Evolutionary conservation across 1,140 invertebrate species (phyloP).

Genomic region (Theocolax elegans): DNA sequence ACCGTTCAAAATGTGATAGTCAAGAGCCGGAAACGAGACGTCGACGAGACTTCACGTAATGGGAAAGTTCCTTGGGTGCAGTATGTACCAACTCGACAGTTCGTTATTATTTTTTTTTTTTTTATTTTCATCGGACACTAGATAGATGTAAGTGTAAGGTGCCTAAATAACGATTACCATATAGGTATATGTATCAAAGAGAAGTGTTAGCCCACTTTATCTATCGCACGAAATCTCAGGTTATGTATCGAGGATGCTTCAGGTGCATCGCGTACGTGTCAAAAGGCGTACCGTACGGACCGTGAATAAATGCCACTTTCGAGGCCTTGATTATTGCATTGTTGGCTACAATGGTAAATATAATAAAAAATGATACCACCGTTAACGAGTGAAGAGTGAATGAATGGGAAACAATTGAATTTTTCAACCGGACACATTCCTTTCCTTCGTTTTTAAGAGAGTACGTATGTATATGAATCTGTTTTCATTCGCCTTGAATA

Average conservation of each 20-base stretch:
- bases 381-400: too few relatives aligned
- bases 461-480: too few relatives aligned
- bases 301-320: constrained; percentile 11
- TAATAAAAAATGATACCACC: constrained; percentile 1
- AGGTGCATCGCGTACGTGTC: too few relatives aligned
- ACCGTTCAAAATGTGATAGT: constrained; percentile 18
- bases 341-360: constrained; percentile 3
- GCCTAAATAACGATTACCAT: background rate
- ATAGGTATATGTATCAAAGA: background rate
- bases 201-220: background rate
- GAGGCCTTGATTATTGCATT: constrained; percentile 1
- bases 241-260: background rate
- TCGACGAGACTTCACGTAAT: constrained; percentile 16
- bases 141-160: background rate
- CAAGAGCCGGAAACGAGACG: constrained; percentile 18
- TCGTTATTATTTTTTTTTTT: constrained; percentile 15
- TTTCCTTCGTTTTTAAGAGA: too few relatives aligned
- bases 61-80: constrained; percentile 26
- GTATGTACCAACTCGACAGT: too few relatives aligned
- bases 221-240: too few relatives aligned
- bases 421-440: too few relatives aligned
- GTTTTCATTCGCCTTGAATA: too few relatives aligned
- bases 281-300: background rate
- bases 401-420: background rate
- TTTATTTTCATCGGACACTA: background rate